These are phyloP conservation scores for Hydrotaea cyrtoneurina DNA, from an alignment of 2,888 invertebrate species.

Conservation along the genomic window DNA sequence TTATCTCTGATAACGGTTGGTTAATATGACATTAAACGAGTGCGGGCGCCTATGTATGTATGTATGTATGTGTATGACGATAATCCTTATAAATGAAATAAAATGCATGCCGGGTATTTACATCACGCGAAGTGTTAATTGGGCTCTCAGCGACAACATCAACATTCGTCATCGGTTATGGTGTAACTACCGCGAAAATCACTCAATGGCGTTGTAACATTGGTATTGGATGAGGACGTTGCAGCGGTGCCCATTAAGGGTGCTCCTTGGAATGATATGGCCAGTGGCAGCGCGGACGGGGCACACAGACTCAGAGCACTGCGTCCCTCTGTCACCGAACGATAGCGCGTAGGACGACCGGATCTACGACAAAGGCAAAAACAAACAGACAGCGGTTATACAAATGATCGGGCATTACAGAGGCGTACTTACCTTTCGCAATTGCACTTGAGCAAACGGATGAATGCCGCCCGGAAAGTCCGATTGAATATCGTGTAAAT, in stretches of 20 bases:
- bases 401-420: too few relatives aligned
- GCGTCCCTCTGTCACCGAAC: conserved; percentile 86
- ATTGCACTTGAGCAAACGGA: conserved; percentile 87
- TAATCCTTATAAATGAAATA: conserved; percentile 14
- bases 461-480: conserved; percentile 92
- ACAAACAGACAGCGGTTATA: too few relatives aligned
- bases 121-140: background rate
- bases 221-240: conserved; percentile 77
- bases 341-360: conserved; percentile 86
- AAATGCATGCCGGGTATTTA: conserved; percentile 3
- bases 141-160: conserved; percentile 55
- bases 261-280: conserved; percentile 88
- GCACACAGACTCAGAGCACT: conserved; percentile 87
- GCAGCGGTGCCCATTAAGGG: conserved; percentile 73
- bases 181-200: conserved; percentile 80
- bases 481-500: conserved; percentile 96
- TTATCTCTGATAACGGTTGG: background rate
- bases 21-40: background rate
- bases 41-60: background rate
- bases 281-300: conserved; percentile 87
- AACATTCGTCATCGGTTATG: conserved; percentile 80
- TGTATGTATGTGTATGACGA: background rate
- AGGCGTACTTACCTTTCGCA: conserved; percentile 86
- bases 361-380: conserved; percentile 83
- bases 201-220: conserved; percentile 76